A percentile compares a stretch with the other conserved stretches of the same genome.
Conservation (phyloP, 2,888 invertebrate genomes). For the Drosophila colorata region DNA sequence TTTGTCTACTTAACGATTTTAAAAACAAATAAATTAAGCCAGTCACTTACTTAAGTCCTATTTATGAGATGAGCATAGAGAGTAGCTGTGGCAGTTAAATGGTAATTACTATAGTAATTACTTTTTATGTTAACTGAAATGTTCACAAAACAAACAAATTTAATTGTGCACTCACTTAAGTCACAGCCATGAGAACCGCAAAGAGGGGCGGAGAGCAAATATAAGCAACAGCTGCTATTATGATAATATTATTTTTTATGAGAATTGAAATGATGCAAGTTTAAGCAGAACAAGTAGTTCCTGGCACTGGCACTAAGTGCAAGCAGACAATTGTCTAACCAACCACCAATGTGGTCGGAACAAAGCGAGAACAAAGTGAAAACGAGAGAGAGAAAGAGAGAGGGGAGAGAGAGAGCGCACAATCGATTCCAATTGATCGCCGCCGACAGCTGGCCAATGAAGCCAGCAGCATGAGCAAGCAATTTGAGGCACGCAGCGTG, state of each 20-base stretch:
- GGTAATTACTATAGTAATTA: background rate
- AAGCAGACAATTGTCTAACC: constrained; percentile 14
- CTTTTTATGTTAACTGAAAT: background rate
- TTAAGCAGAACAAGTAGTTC: constrained; percentile 18
- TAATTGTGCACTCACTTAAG: background rate
- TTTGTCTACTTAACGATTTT: background rate
- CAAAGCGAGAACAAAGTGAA: constrained; percentile 6
- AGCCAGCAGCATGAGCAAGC: constrained; percentile 60
- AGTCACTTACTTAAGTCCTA: background rate
- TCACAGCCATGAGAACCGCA: constrained; percentile 3
- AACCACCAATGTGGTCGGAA: constrained; percentile 33
- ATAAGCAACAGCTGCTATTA: constrained; percentile 18
- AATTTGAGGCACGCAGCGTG: constrained; percentile 70
- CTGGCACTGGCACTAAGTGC: constrained; percentile 15
- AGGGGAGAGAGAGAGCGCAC: constrained; percentile 7
- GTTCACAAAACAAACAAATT: background rate
- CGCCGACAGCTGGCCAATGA: constrained; percentile 63
- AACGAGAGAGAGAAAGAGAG: constrained; percentile 2
- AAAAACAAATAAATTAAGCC: background rate
- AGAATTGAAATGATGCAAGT: constrained; percentile 16
- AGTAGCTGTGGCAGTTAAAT: background rate
- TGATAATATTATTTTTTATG: constrained; percentile 7
- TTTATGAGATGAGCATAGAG: background rate
- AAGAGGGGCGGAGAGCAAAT: background rate
- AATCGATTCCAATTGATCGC: constrained; percentile 63